Base-by-base conservation (phyloP, 1,140 invertebrate genomes). In the Halesus radiatus region DNA sequence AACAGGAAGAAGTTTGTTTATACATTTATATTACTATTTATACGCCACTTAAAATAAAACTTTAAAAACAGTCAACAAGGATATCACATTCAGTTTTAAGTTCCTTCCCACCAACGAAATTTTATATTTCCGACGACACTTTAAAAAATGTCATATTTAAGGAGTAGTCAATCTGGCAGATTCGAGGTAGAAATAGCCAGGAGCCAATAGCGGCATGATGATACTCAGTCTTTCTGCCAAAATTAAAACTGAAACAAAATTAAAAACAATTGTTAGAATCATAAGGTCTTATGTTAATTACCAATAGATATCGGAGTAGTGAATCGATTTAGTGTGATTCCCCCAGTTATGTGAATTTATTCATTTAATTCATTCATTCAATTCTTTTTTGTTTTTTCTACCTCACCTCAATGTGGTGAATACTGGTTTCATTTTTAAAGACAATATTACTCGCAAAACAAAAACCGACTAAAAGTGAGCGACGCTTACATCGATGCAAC, bases 61-160 rank as follows among this genome's bases (percentile, higher is more conserved):
- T 68, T 68, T 72, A 52, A 72, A 72, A 72, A 72, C 45, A 72
- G 45, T 52, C 50, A 53, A 72, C 68, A 72, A 53, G 20, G 45
- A 72, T 72, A 72, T 72, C 68, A 72, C 68, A 72, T 23, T 53
- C 37, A 23, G 22, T 18, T 72, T 72, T 29, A 50, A 72, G 68
- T 66, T 66, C 62, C 62, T 26, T 66, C 62, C 26, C 62, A 66
- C 62, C 29, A 66, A 29, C 45, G 26, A 37, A 5, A 29, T 52
- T 72, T 72, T 5, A 32, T 45, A 20, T 18, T 18, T 32, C 10
- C 37, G 29, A 68, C 64, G n/a, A 16, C n/a, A 37, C 8, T 45
- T 37, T n/a, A 2, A 6, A n/a, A 2, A n/a, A 50, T 20, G 32
- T 68, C 18, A 20, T 68, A 18, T 10, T 68, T n/a, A 16, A 13